Evolutionary conservation across 2,888 invertebrate species (phyloP).

Genomic region (Sturmia bella): DNA sequence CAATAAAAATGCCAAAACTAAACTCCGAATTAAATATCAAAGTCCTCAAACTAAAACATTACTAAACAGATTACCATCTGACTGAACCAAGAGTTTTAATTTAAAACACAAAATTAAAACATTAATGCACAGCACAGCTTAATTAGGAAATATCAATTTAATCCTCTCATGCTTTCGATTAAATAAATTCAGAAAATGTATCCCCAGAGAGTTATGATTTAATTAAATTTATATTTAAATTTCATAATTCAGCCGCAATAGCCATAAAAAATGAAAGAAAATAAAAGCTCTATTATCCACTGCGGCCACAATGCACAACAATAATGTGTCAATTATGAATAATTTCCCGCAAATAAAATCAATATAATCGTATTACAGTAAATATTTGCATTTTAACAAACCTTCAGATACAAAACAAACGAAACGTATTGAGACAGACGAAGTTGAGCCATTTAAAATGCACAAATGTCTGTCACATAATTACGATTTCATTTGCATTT

Average conservation of each 20-base stretch:
- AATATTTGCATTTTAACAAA: conserved; percentile 20
- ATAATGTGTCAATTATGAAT: conserved; percentile 42
- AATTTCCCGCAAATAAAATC: conserved; percentile 13
- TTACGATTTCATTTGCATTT: conserved; percentile 22
- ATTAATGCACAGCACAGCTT: too few species aligned
- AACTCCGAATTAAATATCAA: too few species aligned
- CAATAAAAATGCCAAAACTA: too few species aligned
- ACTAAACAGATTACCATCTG: too few species aligned
- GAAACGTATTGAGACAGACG: neutral
- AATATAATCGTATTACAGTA: conserved; percentile 16
- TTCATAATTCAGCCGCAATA: conserved; percentile 37
- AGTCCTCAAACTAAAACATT: too few species aligned
- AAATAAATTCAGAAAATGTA: neutral
- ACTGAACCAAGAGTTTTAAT: too few species aligned
- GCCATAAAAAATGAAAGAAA: conserved; percentile 7
- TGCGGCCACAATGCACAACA: conserved; percentile 24
- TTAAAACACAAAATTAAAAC: too few species aligned
- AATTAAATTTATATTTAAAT: conserved; percentile 32
- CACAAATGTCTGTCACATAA: conserved; percentile 24
- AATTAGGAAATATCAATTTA: too few species aligned
- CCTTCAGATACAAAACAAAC: neutral
- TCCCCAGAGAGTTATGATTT: conserved; percentile 13
- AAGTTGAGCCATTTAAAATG: neutral
- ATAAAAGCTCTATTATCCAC: conserved; percentile 7
- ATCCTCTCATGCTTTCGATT: neutral